Base-by-base conservation (phyloP, 2,888 invertebrate genomes). In the Philopedon plagiatum region DNA sequence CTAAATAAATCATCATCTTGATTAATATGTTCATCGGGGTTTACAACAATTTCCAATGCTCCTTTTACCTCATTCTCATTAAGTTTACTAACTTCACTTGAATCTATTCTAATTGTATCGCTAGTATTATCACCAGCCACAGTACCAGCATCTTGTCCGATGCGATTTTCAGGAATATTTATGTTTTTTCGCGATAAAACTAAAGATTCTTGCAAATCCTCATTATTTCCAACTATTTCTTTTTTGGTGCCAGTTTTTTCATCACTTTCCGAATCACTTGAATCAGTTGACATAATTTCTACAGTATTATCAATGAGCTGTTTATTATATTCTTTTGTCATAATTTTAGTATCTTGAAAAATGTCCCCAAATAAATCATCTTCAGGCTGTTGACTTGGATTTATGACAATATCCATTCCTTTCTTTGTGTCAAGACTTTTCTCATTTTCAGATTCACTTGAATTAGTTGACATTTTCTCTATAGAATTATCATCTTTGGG, bases 321-420 rank as follows among this genome's bases (percentile, higher is more conserved):
- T n/a, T n/a, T n/a, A n/a, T n/a, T n/a, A n/a, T n/a, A n/a, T n/a
- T n/a, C n/a, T n/a, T n/a, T n/a, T n/a, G n/a, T n/a, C n/a, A n/a
- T n/a, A n/a, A n/a, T n/a, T 15, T 8, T 61, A 60, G 56, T 44
- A 67, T 60, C 57, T n/a, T 51, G 77, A 83, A 93, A 93, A 70
- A 93, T 83, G 85, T 93, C 93, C n/a, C 91, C 90, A 86, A 94
- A 94, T 69, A 94, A 92, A 79, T 93, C 89, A 76, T 84, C 83
- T 64, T 85, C 81, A 67, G 89, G 82, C 21, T 21, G 21, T 46
- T 86, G 85, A 41, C 73, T 74, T 13, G 88, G 80, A 81, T 90
- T 85, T 23, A 88, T 82, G 11, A 84, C 79, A 76, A 88, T 86
- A 82, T 77, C 67, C 32, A 76, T 29, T 9, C 5, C 34, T 49